phyloP scores from a whole-genome alignment of 2,113 vertebrate species.

The Dolichotis patagonum region DNA sequence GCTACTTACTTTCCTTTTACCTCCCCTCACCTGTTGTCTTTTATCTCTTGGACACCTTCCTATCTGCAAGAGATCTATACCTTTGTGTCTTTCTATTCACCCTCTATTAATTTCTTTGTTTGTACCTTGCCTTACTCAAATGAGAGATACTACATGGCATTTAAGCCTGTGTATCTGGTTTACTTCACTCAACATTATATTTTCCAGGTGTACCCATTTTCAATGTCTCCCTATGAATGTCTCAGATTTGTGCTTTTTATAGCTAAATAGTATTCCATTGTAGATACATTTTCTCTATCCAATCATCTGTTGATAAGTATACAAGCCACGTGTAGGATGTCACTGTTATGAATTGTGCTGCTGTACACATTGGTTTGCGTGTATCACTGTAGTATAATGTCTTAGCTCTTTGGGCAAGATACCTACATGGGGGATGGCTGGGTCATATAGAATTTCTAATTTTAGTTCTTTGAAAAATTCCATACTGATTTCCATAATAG shows the following conservation, averaged over 20 bases:
- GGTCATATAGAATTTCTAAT: neutral
- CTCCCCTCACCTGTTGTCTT: neutral
- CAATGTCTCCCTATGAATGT: neutral
- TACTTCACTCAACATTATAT: neutral
- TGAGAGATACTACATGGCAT: neutral
- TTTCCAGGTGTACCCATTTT: neutral
- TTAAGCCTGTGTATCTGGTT: neutral
- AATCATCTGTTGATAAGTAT: neutral
- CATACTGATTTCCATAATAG: neutral
- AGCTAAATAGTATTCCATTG: neutral
- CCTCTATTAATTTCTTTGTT: neutral
- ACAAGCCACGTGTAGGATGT: neutral
- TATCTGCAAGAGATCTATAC: neutral
- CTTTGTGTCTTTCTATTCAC: neutral
- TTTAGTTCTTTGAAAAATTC: neutral
- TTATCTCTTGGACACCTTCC: neutral
- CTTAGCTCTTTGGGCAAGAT: neutral
- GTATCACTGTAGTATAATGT: neutral
- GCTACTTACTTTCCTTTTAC: neutral
- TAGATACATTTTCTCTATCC: neutral
- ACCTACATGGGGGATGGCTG: neutral
- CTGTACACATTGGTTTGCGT: neutral
- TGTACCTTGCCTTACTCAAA: neutral
- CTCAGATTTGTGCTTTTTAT: neutral
- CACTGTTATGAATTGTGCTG: neutral